Percentiles rank a stretch among this genome's conserved stretches.
These are phyloP conservation scores for Brachionus asplanchnoidis DNA, from an alignment of 1,140 invertebrate genomes.

Conservation along the genomic window DNA sequence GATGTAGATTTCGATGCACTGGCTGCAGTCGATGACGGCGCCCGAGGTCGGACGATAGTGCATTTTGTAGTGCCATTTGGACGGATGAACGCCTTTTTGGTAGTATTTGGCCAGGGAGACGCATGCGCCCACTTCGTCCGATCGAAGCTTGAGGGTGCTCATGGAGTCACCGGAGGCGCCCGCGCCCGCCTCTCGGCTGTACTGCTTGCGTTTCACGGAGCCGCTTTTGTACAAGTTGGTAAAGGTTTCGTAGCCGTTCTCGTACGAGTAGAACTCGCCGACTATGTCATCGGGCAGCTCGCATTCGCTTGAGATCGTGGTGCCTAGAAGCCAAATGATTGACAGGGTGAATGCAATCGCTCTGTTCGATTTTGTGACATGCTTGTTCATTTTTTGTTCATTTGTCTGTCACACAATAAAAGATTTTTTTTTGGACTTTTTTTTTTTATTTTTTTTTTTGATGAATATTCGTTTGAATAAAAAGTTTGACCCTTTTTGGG, in stretches of 20 bases:
- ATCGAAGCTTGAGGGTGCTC: conserved; percentile 18
- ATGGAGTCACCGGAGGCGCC: conserved; percentile 28
- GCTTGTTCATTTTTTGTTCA: background rate
- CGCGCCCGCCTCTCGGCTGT: conserved; percentile 34
- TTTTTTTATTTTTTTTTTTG: background rate
- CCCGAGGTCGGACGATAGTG: conserved; percentile 34
- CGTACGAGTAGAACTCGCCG: conserved; percentile 41
- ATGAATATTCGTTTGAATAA: background rate
- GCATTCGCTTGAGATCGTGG: background rate
- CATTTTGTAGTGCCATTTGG: conserved; percentile 41
- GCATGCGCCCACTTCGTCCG: background rate
- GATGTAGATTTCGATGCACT: conserved; percentile 37
- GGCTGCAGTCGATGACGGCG: conserved; percentile 34
- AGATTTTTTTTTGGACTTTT: background rate
- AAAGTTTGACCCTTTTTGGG: background rate
- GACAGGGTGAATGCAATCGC: background rate
- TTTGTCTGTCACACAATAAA: background rate
- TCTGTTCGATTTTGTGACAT: background rate
- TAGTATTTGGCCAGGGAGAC: conserved; percentile 15
- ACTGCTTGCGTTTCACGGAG: background rate
- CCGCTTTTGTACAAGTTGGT: conserved; percentile 15
- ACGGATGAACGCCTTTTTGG: conserved; percentile 30
- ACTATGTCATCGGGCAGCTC: conserved; percentile 34
- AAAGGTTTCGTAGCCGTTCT: conserved; percentile 36
- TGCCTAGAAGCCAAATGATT: too few relatives aligned